Evolutionary conservation across 2,797 vertebrate genomes (phyloP), one percentile per base, ranked within the genome.

Genomic region (Artibeus lituratus): DNA sequence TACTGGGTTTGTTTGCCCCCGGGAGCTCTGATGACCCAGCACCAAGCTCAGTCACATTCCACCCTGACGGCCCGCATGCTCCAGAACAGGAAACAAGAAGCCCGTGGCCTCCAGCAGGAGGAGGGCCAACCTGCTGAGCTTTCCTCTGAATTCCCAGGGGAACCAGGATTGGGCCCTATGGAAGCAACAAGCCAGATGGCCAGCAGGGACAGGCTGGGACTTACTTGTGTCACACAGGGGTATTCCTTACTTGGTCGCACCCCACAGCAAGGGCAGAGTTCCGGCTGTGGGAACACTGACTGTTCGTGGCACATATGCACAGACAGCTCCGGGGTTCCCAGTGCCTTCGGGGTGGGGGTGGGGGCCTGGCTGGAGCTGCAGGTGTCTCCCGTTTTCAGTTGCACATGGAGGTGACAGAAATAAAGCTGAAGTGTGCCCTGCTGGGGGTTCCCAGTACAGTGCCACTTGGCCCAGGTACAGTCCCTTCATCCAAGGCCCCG

Each of bases 291-390:
- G 35, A 8, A 77, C n/a, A 1, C n/a, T 9, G 3, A 2, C 55
- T 14, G 57, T 19, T 12, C 0, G 0, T 6, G 12, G 37, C 5
- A 1, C 4, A 1, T 19, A 37, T 15, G 10, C 53, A 44, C 29
- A n/a, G 59, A 53, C n/a, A 4, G 7, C 67, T 37, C 55, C 3
- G 0, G 59, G n/a, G 29, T 26, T 24, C 10, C 73, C 3, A 1
- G 26, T 0, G 1, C 44, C n/a, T 18, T 14, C 1, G 14, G 22
- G 14, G 35, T 2, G 0, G 53, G 53, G 39, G 39, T 42, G 53
- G 19, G 51, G 24, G 6, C 21, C 16, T 65, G 2, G 15, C 19
- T 22, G 62, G 53, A 8, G 59, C 72, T 4, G 6, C 15, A 4
- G 7, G 11, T 7, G 32, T 29, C 32, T 32, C 24, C 2, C 29